These are phyloP conservation scores for Xerus inauris DNA, from an alignment of 2,113 vertebrate genomes.

Conservation along the genomic window DNA sequence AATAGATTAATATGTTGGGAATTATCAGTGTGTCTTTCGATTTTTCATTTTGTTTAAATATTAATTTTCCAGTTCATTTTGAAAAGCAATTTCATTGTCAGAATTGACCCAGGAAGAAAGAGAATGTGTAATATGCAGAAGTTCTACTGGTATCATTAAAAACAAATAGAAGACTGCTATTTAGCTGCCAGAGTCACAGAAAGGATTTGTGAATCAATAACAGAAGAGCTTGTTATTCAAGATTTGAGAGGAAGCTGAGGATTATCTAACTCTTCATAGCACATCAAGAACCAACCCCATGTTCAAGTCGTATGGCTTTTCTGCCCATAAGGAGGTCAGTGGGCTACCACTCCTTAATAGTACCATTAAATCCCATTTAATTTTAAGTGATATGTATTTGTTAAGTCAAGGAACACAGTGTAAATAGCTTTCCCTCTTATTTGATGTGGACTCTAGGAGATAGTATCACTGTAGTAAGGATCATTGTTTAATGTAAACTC, in stretches of 20 bases:
- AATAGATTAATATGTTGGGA: no score
- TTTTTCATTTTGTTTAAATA: no score
- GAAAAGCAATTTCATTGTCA: neutral
- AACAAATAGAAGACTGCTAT: neutral
- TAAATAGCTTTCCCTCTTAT: neutral
- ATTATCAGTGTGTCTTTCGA: no score
- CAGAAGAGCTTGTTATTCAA: neutral
- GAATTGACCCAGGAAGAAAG: fast-evolving
- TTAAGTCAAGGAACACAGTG: neutral
- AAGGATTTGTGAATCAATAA: neutral
- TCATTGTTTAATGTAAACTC: neutral
- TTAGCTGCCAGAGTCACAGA: neutral
- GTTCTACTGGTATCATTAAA: neutral
- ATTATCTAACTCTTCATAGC: neutral
- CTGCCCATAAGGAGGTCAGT: neutral
- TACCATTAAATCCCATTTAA: neutral
- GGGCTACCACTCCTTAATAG: neutral
- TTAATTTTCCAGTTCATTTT: neutral
- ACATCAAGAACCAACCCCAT: neutral
- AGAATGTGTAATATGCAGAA: neutral
- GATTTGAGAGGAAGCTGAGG: neutral
- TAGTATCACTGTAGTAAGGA: neutral
- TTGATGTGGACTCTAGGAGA: neutral
- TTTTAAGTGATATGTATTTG: neutral
- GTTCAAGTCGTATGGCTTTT: neutral